Evolutionary conservation across 64 coral and sea anemone genomes (phyloP).

Genomic region (Actinia tenebrosa): DNA sequence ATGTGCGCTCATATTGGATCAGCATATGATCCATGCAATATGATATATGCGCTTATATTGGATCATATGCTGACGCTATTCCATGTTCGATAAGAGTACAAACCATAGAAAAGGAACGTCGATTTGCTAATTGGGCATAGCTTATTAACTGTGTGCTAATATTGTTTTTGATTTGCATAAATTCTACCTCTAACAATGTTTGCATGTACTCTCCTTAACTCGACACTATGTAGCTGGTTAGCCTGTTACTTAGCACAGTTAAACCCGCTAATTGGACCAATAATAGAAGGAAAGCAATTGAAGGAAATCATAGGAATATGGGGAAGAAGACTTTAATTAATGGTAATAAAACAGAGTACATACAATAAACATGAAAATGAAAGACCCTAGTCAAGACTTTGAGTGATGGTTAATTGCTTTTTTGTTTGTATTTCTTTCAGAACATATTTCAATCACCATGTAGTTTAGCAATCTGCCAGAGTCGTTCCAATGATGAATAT

Average conservation of each 20-base stretch:
- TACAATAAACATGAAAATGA: too few relatives aligned
- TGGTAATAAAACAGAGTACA: not conserved
- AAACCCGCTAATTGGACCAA: conserved; percentile 92
- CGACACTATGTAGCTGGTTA: conserved; percentile 58
- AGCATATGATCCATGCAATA: too few relatives aligned
- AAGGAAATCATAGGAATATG: conserved; percentile 55
- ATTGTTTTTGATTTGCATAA: too few relatives aligned
- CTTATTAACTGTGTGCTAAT: too few relatives aligned
- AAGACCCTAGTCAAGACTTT: too few relatives aligned
- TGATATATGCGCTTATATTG: too few relatives aligned
- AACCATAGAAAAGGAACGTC: too few relatives aligned
- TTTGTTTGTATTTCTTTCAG: not conserved
- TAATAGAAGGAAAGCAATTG: conserved; percentile 42
- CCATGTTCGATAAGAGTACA: too few relatives aligned
- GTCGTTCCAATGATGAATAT: not conserved
- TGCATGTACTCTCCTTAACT: not conserved
- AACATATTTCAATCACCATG: not conserved
- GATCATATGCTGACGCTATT: too few relatives aligned
- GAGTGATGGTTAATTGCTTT: not conserved
- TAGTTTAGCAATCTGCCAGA: not conserved
- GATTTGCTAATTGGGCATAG: too few relatives aligned
- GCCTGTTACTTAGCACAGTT: conserved; percentile 80
- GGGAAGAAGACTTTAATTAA: conserved; percentile 35
- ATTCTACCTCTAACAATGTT: too few relatives aligned
- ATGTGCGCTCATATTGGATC: too few relatives aligned